A percentile compares a stretch with the other conserved stretches of the same genome.
Conservation (phyloP, 2,113 vertebrate genomes). For the Microtus oregoni region DNA sequence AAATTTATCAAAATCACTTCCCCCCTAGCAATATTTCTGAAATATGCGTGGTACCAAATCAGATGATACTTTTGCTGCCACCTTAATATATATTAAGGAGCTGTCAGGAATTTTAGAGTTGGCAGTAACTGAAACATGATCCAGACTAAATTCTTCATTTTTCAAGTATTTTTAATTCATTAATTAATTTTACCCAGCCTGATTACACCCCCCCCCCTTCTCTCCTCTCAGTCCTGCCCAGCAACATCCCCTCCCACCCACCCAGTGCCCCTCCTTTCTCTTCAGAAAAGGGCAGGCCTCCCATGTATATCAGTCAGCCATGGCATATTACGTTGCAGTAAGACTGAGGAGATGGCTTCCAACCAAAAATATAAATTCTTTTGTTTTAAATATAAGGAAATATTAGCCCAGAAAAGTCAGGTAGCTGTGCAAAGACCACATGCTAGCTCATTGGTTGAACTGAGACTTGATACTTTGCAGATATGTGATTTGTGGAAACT, state of each 20-base stretch:
- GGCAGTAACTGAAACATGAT: background rate
- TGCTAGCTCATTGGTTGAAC: background rate
- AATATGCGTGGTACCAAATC: background rate
- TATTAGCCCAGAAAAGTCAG: background rate
- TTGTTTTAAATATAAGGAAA: background rate
- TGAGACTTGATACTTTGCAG: background rate
- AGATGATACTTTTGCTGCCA: background rate
- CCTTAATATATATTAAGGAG: background rate
- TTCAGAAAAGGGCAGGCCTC: background rate
- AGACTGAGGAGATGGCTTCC: background rate
- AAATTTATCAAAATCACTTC: background rate
- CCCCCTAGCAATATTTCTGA: background rate
- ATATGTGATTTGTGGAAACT: background rate
- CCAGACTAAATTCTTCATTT: background rate
- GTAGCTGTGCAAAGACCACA: background rate
- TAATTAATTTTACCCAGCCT: background rate
- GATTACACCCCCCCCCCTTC: background rate
- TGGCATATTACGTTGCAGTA: background rate
- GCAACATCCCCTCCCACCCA: background rate
- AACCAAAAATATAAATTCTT: background rate
- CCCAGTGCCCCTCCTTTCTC: background rate
- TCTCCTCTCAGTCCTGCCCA: background rate
- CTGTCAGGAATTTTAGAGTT: background rate
- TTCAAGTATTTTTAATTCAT: background rate
- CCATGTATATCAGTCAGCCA: background rate